Base-by-base conservation (phyloP, 2,797 vertebrate species). In the Melopsittacus undulatus region DNA sequence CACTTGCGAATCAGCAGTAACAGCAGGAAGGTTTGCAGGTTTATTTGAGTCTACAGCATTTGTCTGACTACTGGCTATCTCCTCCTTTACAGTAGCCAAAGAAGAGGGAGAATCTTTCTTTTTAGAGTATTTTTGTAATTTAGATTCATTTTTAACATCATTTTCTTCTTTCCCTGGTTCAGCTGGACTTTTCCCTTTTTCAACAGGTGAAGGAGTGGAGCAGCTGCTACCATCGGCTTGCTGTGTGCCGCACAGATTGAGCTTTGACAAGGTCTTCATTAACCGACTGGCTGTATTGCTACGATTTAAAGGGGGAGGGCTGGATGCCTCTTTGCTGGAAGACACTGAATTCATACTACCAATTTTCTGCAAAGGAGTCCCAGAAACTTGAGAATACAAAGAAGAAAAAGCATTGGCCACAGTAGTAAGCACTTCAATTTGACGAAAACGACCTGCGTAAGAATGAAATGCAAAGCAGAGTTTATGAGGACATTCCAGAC, bases 331-430 rank as follows among this genome's bases (percentile, higher is more conserved):
- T 94, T 97, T 98, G 92, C 85, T 96, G 96, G 98, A 97, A 91
- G 97, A 87, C 63, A 97, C 96, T 40, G 98, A 98, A 56, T 98
- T 98, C 57, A 92, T 94, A 89, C 96, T 98, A 96, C 98, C 98
- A 87, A 99, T 99, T 97, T 97, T 98, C 93, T 99, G 98, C 87
- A 99, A 92, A 10, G 99, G 98, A 57, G 98, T 98, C 85, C 99
- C 99, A 73, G 99, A 99, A 34, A 99, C 99, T 95, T 99, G 99
- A 85, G 99, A 99, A 97, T 99, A 99, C 83, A 99, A 98, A 88
- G 99, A 98, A 87, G 99, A 99, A 97, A 99, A 99, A 62, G 99
- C 99, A 54, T 99, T 99, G 80, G 99, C 99, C 75, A 99, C 99
- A 74, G 98, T 99, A 67, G 99, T 99, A 95, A 99, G 98, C 93